Base-by-base conservation (phyloP, 2,113 vertebrate genomes). In the Callocephalon fimbriatum region DNA sequence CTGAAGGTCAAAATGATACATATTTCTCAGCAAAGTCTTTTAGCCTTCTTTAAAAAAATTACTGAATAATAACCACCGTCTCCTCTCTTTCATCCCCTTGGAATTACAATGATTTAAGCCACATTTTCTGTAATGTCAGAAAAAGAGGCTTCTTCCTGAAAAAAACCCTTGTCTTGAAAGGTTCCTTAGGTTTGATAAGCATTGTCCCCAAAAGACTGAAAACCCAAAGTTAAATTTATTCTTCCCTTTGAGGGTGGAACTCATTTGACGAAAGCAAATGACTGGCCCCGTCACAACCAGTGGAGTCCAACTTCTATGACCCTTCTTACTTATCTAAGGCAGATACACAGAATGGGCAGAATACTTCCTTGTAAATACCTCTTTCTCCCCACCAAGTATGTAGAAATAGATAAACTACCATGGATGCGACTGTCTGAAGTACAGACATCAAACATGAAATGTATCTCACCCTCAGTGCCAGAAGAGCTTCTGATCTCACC, bases 221-320 rank as follows among this genome's bases (percentile, higher is more conserved):
- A 63, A 3, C 19, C 37, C 65, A 44, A 54, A 53, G 27, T 26
- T 42, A 72, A 82, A 90, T 18, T 42, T 3, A 1, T 62, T 65
- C 32, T 85, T 15, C 21, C 2, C 19, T 80, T 19, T 74, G n/a
- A 44, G 29, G 3, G 7, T 32, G 23, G 37, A 13, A 76, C 8
- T 70, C 38, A 56, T 15, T 1, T 1, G 58, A 59, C 5, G 1
- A 4, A 81, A 71, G 32, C 1, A 0, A 10, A 26, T 42, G 70
- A 19, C 38, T 38, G 35, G 12, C 2, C 4, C 10, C 3, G 10
- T 62, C 20, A 66, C 18, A 86, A 40, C 1, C 25, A 40, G 19
- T 12, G 18, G 11, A 56, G 17, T 22, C 51, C 72, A 68, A 3
- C 12, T 76, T 63, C 35, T 31, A 6, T 0, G 0, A 23, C 26